Evolutionary conservation across 2,888 invertebrate species (phyloP).

Genomic region (Microdon myrmicae): DNA sequence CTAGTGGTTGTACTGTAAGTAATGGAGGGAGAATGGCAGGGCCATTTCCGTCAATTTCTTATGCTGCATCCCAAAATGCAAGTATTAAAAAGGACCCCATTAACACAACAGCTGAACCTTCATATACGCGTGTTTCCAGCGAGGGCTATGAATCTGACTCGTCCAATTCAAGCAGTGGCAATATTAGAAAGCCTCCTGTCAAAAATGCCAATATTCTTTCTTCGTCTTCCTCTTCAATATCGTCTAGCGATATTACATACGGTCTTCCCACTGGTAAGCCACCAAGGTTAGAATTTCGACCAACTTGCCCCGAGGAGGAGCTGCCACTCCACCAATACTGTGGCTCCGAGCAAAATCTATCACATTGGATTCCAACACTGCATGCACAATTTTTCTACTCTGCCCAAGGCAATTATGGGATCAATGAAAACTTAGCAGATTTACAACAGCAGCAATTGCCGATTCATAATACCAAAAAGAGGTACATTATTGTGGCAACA

Average conservation of each 20-base stretch:
- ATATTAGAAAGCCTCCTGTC: slow-evolving; percentile 18
- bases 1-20: slow-evolving; percentile 45
- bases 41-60: neutral
- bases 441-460: slow-evolving; percentile 29
- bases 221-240: slow-evolving; percentile 41
- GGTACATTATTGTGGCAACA: no score
- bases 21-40: no score
- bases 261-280: slow-evolving; percentile 23
- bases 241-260: slow-evolving; percentile 37
- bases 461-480: slow-evolving; percentile 21
- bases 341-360: slow-evolving; percentile 37
- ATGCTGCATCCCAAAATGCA: slow-evolving; percentile 7
- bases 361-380: slow-evolving; percentile 37
- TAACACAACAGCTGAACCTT: slow-evolving; percentile 10
- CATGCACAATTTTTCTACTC: slow-evolving; percentile 36
- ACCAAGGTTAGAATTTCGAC: slow-evolving; percentile 52
- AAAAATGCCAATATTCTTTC: slow-evolving; percentile 34
- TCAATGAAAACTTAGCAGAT: slow-evolving; percentile 24
- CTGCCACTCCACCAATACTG: slow-evolving; percentile 21
- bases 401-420: slow-evolving; percentile 25
- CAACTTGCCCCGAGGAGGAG: slow-evolving; percentile 48
- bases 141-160: slow-evolving; percentile 55
- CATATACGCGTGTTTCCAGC: slow-evolving; percentile 26
- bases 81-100: slow-evolving; percentile 4
- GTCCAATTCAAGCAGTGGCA: slow-evolving; percentile 51